Percentiles rank a stretch among this genome's conserved stretches.
These are phyloP conservation scores for Tachina fera DNA, from an alignment of 2,888 invertebrate species.

Conservation along the genomic window DNA sequence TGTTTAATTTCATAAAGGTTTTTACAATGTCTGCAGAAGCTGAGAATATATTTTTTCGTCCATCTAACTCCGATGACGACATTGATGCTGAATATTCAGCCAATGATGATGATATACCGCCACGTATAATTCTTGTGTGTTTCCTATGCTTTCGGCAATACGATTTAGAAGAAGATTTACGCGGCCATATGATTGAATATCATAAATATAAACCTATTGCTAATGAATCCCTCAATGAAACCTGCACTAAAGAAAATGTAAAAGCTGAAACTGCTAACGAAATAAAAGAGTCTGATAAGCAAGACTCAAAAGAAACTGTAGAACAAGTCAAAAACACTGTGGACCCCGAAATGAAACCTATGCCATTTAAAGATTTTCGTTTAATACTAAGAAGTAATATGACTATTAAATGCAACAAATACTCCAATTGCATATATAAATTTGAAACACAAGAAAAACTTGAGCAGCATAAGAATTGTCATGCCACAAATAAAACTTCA, in stretches of 20 bases:
- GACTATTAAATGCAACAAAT: conserved; percentile 54
- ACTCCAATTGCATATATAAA: conserved; percentile 83
- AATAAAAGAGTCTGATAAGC: conserved; percentile 48
- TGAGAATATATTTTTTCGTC: conserved; percentile 28
- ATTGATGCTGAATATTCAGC: conserved; percentile 38
- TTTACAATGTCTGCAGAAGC: conserved; percentile 37
- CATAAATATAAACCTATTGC: conserved; percentile 76
- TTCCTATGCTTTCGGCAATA: conserved; percentile 72
- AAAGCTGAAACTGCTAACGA: background rate
- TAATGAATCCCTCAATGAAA: background rate
- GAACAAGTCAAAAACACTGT: background rate
- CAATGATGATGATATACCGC: conserved; percentile 40
- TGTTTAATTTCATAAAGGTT: background rate
- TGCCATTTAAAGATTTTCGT: conserved; percentile 81
- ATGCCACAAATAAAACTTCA: conserved; percentile 76
- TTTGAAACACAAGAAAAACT: conserved; percentile 83
- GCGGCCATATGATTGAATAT: conserved; percentile 80
- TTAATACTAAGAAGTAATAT: conserved; percentile 74
- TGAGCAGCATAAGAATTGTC: conserved; percentile 84
- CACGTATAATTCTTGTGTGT: conserved; percentile 75
- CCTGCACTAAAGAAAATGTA: background rate
- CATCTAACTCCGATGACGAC: background rate
- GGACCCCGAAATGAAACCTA: conserved; percentile 74
- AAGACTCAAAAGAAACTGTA: background rate
- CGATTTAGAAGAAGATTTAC: conserved; percentile 77